Conservation (phyloP, 2,113 vertebrate species). For the Elanus axillaris region DNA sequence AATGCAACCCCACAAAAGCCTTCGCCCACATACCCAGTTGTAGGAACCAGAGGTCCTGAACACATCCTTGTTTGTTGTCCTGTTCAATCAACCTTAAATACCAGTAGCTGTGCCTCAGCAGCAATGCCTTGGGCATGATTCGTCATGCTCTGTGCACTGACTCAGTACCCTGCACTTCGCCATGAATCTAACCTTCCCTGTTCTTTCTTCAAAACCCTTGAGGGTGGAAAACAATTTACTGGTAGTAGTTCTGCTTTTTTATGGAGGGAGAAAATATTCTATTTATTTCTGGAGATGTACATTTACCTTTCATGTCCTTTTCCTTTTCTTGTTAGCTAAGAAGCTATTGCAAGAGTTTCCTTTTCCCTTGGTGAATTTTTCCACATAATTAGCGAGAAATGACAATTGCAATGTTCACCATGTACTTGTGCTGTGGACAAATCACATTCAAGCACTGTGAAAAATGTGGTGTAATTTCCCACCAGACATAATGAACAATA, state of each 20-base stretch:
- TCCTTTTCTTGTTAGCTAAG: slow-evolving; percentile 18
- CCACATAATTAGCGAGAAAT: slow-evolving; percentile 7
- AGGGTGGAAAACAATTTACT: slow-evolving; percentile 10
- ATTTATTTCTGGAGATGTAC: not conserved
- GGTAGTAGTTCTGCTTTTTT: not conserved
- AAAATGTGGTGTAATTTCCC: not conserved
- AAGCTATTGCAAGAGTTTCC: not conserved
- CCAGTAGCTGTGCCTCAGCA: not conserved
- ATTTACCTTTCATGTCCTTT: not conserved
- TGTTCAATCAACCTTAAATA: not conserved
- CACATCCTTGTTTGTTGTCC: not conserved
- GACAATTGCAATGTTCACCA: not conserved
- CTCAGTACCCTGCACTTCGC: slow-evolving; percentile 13
- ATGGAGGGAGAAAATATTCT: not conserved
- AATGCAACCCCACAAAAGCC: not conserved
- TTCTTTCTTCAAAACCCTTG: slow-evolving; percentile 5
- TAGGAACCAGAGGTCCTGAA: not conserved
- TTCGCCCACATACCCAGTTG: fast-evolving
- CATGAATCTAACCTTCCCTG: slow-evolving; percentile 6
- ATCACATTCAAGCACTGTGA: not conserved
- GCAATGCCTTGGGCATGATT: not conserved
- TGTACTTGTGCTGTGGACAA: not conserved
- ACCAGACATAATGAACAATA: not conserved
- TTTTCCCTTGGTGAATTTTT: not conserved
- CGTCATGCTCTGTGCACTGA: not conserved